Conservation (phyloP, 2,797 vertebrate species). For the Pempheris klunzingeri region DNA sequence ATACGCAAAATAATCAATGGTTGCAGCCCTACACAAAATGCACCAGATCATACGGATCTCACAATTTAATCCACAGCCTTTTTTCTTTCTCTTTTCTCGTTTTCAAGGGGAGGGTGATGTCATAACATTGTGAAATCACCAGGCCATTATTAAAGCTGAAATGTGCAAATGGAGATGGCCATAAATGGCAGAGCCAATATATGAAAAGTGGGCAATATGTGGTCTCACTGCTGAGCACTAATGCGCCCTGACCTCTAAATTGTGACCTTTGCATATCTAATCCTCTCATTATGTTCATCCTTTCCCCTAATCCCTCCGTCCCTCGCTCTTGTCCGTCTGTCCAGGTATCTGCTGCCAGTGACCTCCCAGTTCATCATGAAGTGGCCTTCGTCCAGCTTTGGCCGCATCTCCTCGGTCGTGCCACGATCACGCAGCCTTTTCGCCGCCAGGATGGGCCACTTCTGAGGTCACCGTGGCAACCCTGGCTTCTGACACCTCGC, state of each 20-base stretch:
- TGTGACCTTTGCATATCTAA: slow-evolving; percentile 84
- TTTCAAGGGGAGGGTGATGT: slow-evolving; percentile 25
- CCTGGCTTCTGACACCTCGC: slow-evolving; percentile 62
- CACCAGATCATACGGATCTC: slow-evolving; percentile 8
- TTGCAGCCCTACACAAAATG: slow-evolving; percentile 7
- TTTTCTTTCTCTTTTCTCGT: background rate
- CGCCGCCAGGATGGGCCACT: slow-evolving; percentile 91
- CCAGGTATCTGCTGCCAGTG: slow-evolving; percentile 97
- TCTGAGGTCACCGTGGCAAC: slow-evolving; percentile 83
- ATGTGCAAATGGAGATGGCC: slow-evolving; percentile 57
- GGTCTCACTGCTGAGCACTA: slow-evolving; percentile 65
- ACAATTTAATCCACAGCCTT: background rate
- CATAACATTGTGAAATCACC: slow-evolving; percentile 26
- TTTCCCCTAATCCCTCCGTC: slow-evolving; percentile 77
- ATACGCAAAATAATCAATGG: background rate
- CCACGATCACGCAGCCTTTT: slow-evolving; percentile 91
- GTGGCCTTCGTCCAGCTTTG: slow-evolving; percentile 91
- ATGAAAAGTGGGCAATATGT: slow-evolving; percentile 59
- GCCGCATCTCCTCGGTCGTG: slow-evolving; percentile 88
- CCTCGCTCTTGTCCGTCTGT: slow-evolving; percentile 80
- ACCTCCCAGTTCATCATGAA: slow-evolving; percentile 95
- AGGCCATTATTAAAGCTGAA: slow-evolving; percentile 53
- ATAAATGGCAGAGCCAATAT: slow-evolving; percentile 58
- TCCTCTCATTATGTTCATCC: slow-evolving; percentile 84
- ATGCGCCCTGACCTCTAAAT: slow-evolving; percentile 79